These are phyloP conservation scores for Turritopsis dohrnii DNA, from an alignment of 30 jellyfish, hydroid and myxozoan genomes.

Conservation along the genomic window DNA sequence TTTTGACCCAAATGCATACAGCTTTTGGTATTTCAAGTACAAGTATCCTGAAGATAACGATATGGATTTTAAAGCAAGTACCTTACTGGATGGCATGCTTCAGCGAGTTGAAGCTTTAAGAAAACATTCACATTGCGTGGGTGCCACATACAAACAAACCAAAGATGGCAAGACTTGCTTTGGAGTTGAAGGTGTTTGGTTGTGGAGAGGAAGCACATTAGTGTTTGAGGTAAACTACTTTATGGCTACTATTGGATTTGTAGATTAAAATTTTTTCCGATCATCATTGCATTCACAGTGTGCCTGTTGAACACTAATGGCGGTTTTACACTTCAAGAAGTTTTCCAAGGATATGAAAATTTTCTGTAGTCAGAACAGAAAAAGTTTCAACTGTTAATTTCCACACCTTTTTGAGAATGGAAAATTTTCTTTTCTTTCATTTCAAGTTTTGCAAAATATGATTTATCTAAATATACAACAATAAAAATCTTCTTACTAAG, in stretches of 20 bases:
- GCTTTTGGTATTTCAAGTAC: slow-evolving; percentile 81
- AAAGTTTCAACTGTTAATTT: too few relatives aligned
- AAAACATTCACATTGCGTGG: slow-evolving; percentile 57
- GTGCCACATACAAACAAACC: not conserved
- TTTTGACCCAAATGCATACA: slow-evolving; percentile 72
- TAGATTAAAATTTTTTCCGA: not conserved
- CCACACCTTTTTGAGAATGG: too few relatives aligned
- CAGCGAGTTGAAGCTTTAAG: slow-evolving; percentile 81
- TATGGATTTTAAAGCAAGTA: slow-evolving; percentile 60
- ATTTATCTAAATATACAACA: too few relatives aligned
- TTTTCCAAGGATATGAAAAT: too few relatives aligned
- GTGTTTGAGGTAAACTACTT: slow-evolving; percentile 58
- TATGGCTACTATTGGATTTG: not conserved
- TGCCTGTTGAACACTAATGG: too few relatives aligned
- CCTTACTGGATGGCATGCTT: slow-evolving; percentile 74
- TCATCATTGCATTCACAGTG: too few relatives aligned
- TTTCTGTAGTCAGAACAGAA: too few relatives aligned
- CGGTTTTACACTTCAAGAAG: too few relatives aligned
- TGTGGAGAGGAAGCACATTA: slow-evolving; percentile 70
- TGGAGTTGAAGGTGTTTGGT: slow-evolving; percentile 77
- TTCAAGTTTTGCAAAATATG: too few relatives aligned
- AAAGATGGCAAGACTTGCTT: not conserved
- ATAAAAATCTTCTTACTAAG: too few relatives aligned
- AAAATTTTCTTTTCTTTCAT: too few relatives aligned
- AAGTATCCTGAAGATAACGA: slow-evolving; percentile 56